A percentile compares a stretch with the other conserved stretches of the same genome.
phyloP scores from a whole-genome alignment of 2,113 vertebrate species.

The Lasiurus borealis region DNA sequence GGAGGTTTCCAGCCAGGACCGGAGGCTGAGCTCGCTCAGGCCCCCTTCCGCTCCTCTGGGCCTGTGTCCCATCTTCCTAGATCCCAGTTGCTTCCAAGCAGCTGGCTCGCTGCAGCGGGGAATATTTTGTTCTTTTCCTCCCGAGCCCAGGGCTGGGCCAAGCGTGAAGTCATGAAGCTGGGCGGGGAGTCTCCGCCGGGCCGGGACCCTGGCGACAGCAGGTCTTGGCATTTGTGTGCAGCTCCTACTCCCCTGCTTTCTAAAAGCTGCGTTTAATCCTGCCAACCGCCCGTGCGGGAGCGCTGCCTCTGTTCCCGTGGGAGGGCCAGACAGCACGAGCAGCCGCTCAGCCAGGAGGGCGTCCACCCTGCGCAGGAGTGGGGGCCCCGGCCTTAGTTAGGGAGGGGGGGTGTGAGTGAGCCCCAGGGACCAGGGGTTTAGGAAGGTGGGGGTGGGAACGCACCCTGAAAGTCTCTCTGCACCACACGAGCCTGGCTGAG shows the following conservation, averaged over 20 bases:
- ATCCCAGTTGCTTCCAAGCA: not conserved
- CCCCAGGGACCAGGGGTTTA: not conserved
- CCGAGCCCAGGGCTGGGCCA: not conserved
- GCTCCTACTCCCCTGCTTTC: not conserved
- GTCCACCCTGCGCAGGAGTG: not conserved
- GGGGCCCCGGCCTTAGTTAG: not conserved
- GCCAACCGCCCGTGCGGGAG: not conserved
- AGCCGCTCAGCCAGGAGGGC: not conserved
- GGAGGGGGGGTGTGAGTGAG: not conserved
- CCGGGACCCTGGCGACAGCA: not conserved
- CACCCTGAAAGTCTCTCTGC: fast-evolving
- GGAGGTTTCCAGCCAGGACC: not conserved
- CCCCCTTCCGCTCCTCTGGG: not conserved
- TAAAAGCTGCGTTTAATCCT: not conserved
- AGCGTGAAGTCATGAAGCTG: not conserved
- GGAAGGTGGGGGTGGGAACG: not conserved
- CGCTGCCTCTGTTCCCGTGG: not conserved
- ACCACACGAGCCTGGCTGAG: not conserved
- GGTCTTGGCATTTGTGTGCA: not conserved
- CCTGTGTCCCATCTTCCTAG: not conserved
- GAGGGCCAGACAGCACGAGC: not conserved
- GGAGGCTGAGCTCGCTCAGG: fast-evolving
- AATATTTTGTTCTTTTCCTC: not conserved
- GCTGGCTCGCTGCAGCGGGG: not conserved
- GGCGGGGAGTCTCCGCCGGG: not conserved